A percentile compares a stretch with the other conserved stretches of the same genome.
Evolutionary conservation across 2,888 invertebrate species (phyloP).

Genomic region (Digitonthophagus gazella): DNA sequence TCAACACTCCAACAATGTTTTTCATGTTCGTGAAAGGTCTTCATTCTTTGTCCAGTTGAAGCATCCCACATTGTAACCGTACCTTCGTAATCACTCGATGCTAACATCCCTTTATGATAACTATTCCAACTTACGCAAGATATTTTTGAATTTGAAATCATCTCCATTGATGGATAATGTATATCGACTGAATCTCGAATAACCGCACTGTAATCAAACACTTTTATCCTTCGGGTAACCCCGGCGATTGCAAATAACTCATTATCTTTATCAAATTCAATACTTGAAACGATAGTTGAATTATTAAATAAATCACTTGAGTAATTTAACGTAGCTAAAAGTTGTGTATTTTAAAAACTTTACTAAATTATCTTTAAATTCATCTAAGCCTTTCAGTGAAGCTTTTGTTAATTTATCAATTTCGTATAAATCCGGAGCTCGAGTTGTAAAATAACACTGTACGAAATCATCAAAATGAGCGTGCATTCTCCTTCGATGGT

Average conservation of each 20-base stretch:
- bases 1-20: constrained; percentile 96
- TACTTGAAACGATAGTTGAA: constrained; percentile 84
- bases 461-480: constrained; percentile 89
- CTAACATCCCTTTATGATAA: constrained; percentile 75
- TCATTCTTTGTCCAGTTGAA: constrained; percentile 68
- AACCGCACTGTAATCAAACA: constrained; percentile 85
- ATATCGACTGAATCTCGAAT: constrained; percentile 84
- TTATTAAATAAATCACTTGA: constrained; percentile 86
- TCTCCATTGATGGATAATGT: constrained; percentile 89
- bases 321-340: constrained; percentile 85
- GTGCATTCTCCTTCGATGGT: constrained; percentile 72
- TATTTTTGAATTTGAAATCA: constrained; percentile 89
- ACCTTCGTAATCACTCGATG: constrained; percentile 93
- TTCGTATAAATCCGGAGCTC: constrained; percentile 72
- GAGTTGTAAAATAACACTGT: constrained; percentile 78
- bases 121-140: constrained; percentile 94
- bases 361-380: constrained; percentile 81
- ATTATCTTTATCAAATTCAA: constrained; percentile 94
- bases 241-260: constrained; percentile 96
- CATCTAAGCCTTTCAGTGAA: constrained; percentile 59
- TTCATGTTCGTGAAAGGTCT: constrained; percentile 85
- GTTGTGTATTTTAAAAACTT: constrained; percentile 81
- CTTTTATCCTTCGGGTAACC: constrained; percentile 91
- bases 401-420: constrained; percentile 45
- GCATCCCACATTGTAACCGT: constrained; percentile 94